Evolutionary conservation across 2,888 invertebrate species (phyloP), one percentile per base, ranked within the genome.

Genomic region (Drosophila affinis): DNA sequence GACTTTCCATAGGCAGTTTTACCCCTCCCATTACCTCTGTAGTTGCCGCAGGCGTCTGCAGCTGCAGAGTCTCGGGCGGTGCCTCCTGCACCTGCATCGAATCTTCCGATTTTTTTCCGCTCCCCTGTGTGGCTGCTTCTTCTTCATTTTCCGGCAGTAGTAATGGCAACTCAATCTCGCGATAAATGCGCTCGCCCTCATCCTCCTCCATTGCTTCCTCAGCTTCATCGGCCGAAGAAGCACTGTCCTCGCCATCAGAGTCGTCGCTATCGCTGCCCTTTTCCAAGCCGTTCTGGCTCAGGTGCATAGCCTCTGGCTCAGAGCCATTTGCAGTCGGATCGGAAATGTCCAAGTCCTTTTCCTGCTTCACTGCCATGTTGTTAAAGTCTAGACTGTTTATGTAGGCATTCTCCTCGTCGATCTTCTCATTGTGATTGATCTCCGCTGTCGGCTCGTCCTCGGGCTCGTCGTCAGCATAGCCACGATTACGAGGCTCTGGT

Each of bases 361-460:
- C 91, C 49, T 91, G 89, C 62, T 91, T 91, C n/a, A 91, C 88
- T 0, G 59, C 69, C 12, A 91, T 63, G 67, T 88, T 90, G 45
- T 69, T 82, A n/a, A 90, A 79, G 69, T 91, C 90, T 27, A 91
- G 81, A 60, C 64, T 83, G 10, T 75, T 82, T 32, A 90, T 87
- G 56, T 88, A 91, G 2, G 70, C 55, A 7, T 72, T 24, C 44
- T 84, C 85, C 14, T 76, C 87, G 5, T 76, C 74, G 0, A 64
- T 53, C 18, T 73, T 76, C 7, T 84, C 74, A 54, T 87, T 87
- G 45, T 87, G 83, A 77, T 71, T 85, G 70, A 75, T 81, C 56
- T 91, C 90, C 34, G 81, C 83, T 1, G 63, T 12, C 14, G 14
- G 21, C 14, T 3, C 4, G 5, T 6, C 47, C 6, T 56, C 64